A percentile compares a stretch with the other conserved stretches of the same genome.
phyloP scores from a whole-genome alignment of 2,888 invertebrate genomes.

The Busseola fusca region DNA sequence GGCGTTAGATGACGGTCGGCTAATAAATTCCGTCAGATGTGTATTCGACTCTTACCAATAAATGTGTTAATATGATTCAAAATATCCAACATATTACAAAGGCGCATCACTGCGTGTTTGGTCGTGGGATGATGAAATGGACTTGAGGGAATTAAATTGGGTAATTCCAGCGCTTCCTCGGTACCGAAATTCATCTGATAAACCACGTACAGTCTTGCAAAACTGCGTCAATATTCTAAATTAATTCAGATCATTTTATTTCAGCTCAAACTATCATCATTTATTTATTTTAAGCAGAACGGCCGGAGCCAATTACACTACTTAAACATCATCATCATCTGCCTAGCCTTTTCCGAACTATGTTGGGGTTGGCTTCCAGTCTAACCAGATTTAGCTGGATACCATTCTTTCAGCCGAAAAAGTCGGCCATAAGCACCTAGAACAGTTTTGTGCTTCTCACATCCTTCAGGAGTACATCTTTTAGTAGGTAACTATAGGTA shows the following conservation, averaged over 20 bases:
- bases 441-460: neutral
- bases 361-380: too few species aligned
- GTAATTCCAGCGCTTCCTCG: constrained; percentile 5
- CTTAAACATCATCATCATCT: neutral
- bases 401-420: neutral
- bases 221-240: neutral
- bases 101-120: constrained; percentile 2
- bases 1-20: too few species aligned
- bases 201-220: neutral
- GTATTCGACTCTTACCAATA: neutral
- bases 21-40: neutral
- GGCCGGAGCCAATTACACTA: neutral
- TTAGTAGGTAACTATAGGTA: neutral
- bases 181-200: constrained; percentile 6
- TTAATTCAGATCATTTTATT: neutral
- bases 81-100: neutral
- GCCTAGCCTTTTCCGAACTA: too few species aligned
- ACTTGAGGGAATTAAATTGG: constrained; percentile 7
- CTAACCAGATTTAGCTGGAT: too few species aligned
- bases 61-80: neutral
- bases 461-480: neutral
- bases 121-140: neutral
- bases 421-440: neutral
- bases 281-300: too few species aligned
- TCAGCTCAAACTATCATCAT: neutral